A percentile compares a stretch with the other conserved stretches of the same genome.
phyloP scores from a whole-genome alignment of 2,888 invertebrate species.

The Hirtodrosophila alboralis region DNA sequence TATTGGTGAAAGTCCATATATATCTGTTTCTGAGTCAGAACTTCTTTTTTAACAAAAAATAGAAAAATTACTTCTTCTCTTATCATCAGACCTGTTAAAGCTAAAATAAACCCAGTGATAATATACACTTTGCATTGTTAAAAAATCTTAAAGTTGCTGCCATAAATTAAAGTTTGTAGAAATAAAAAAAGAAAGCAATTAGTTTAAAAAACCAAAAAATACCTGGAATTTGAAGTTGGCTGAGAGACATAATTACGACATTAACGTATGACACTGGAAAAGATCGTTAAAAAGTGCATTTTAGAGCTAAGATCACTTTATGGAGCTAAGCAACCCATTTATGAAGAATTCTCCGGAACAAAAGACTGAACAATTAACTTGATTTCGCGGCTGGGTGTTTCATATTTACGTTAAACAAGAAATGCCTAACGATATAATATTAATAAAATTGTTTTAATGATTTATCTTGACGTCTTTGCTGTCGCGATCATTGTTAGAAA shows the following conservation, averaged over 20 bases:
- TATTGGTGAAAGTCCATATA: constrained; percentile 6
- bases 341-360: constrained; percentile 33
- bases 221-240: constrained; percentile 43
- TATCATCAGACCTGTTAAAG: constrained; percentile 23
- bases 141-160: too few relatives aligned
- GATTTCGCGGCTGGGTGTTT: constrained; percentile 31
- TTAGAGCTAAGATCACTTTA: constrained; percentile 29
- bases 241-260: constrained; percentile 60
- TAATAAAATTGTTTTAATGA: constrained; percentile 71
- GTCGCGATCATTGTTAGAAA: constrained; percentile 37
- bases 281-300: constrained; percentile 33
- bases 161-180: constrained; percentile 24
- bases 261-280: constrained; percentile 37
- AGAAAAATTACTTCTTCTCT: too few relatives aligned
- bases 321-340: constrained; percentile 47
- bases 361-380: constrained; percentile 39
- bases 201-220: constrained; percentile 40
- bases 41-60: too few relatives aligned
- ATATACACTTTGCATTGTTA: neutral
- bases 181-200: constrained; percentile 54
- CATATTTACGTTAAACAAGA: constrained; percentile 36
- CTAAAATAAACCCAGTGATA: constrained; percentile 25
- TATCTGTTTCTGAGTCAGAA: constrained; percentile 19
- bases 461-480: constrained; percentile 39
- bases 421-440: constrained; percentile 39